Evolutionary conservation across 2,113 vertebrate genomes (phyloP), one percentile per base, ranked within the genome.

Genomic region (Corythaeola cristata): DNA sequence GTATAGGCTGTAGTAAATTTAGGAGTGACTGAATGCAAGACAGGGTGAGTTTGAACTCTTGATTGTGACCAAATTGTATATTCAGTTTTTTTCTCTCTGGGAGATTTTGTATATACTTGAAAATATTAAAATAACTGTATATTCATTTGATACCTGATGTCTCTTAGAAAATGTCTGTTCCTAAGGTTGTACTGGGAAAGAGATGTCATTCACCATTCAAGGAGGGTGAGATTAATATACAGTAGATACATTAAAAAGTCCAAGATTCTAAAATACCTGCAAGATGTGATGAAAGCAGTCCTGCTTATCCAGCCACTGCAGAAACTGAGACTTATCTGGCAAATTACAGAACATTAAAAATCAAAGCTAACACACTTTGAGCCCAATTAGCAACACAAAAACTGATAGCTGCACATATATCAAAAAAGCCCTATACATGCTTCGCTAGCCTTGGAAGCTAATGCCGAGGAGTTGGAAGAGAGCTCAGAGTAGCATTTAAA

Each of bases 341-440:
- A 91, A 94, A 89, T 89, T 89, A 73, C 71, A 95, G 85, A 64
- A 92, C 92, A 81, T 82, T 94, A 91, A 96, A 96, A 95, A 82
- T n/a, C 90, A 92, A 80, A 90, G 66, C 66, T 96, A 95, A 78
- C 66, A 59, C 12, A 47, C 78, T 95, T 85, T 26, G 56, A 96
- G 88, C 32, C 79, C 26, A 92, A 63, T 92, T 76, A 86, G 45
- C 83, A 96, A 69, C 82, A 87, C 66, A 78, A 88, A 88, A 89
- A 12, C 52, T 62, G 63, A 82, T 91, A 58, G 49, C 71, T 44
- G 47, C 59, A 81, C 63, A 79, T 63, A 56, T 37, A 85, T 94
- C 69, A 87, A 72, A 82, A 79, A 81, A 78, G 21, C 41, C 68
- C 52, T 39, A 79, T 83, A 58, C 62, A 88, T 47, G 83, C 90